A percentile compares a stretch with the other conserved stretches of the same genome.
Conservation (phyloP, 2,888 invertebrate genomes). For the Clistopyga incitator region DNA sequence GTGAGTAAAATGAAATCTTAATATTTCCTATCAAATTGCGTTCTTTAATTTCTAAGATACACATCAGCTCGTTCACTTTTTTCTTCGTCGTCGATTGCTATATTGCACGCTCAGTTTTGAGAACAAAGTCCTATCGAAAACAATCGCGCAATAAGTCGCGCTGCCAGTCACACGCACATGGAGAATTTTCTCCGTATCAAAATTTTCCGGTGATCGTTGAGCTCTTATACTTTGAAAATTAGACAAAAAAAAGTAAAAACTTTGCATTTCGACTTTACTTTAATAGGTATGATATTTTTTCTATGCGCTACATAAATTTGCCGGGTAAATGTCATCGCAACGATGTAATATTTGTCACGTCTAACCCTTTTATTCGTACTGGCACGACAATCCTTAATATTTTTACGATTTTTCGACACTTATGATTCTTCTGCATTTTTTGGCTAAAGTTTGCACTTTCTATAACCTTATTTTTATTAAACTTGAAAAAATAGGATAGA, state of each 20-base stretch:
- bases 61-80: background rate
- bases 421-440: background rate
- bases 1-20: slow-evolving; percentile 75
- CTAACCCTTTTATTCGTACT: background rate
- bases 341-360: background rate
- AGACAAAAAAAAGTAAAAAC: slow-evolving; percentile 33
- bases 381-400: background rate
- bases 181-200: slow-evolving; percentile 66
- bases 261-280: background rate
- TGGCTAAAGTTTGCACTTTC: background rate
- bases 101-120: background rate
- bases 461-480: no score
- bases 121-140: slow-evolving; percentile 59
- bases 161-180: slow-evolving; percentile 71
- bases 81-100: background rate
- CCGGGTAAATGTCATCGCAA: background rate
- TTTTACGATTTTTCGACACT: background rate
- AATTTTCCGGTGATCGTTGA: slow-evolving; percentile 67
- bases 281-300: background rate
- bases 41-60: background rate
- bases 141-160: slow-evolving; percentile 62
- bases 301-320: background rate
- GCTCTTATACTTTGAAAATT: background rate
- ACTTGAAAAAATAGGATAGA: no score
- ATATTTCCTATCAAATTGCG: background rate